These are phyloP conservation scores for Columba janthina DNA, from an alignment of 2,113 vertebrate species.

Conservation along the genomic window DNA sequence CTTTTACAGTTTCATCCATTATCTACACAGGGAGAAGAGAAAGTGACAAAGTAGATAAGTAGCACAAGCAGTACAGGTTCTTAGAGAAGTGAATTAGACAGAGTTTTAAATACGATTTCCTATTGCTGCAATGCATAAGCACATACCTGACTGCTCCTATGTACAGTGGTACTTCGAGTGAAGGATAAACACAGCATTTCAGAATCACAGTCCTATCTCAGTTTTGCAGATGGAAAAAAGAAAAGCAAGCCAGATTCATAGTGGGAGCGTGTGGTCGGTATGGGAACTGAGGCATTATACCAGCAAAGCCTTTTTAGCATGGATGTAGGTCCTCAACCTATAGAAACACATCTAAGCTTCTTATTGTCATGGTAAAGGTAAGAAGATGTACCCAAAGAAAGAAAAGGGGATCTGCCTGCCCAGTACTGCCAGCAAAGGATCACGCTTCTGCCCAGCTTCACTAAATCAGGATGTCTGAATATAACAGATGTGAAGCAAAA, in stretches of 20 bases:
- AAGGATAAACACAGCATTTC: background rate
- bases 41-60: background rate
- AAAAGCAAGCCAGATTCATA: background rate
- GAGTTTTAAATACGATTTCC: background rate
- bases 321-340: background rate
- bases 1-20: conserved; percentile 85
- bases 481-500: background rate
- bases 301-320: background rate
- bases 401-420: background rate
- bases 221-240: background rate
- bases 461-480: background rate
- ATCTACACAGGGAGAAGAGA: conserved; percentile 74
- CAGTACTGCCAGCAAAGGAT: background rate
- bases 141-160: background rate
- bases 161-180: background rate
- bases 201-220: background rate
- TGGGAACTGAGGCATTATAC: background rate
- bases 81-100: background rate
- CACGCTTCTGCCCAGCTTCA: background rate
- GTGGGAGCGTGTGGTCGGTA: background rate
- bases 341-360: background rate
- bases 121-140: background rate
- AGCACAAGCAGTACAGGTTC: background rate
- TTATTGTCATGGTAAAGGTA: background rate
- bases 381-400: background rate